A percentile compares a stretch with the other conserved stretches of the same genome.
phyloP scores from a whole-genome alignment of 2,113 vertebrate genomes.

The Notarius lentiginosus region DNA sequence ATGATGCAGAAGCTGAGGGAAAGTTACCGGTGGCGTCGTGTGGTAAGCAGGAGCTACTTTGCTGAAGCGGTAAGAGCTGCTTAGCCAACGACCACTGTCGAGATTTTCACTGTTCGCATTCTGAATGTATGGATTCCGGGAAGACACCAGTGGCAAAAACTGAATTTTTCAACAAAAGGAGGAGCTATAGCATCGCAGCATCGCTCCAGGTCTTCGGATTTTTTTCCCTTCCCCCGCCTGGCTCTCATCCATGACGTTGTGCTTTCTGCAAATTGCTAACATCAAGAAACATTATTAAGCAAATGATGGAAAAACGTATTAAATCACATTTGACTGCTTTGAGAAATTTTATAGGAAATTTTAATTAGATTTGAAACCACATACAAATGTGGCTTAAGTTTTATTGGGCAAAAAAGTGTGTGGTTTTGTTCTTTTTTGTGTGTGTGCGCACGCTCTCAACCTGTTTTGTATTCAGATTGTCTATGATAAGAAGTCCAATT shows the following conservation, averaged over 20 bases:
- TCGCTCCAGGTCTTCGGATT: not conserved
- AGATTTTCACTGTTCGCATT: not conserved
- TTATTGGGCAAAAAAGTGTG: not conserved
- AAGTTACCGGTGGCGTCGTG: not conserved
- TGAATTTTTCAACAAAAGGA: slow-evolving; percentile 3
- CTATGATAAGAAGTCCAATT: not conserved
- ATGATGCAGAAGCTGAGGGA: not conserved
- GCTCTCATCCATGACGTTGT: not conserved
- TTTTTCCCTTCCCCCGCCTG: not conserved
- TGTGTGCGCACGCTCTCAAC: not conserved
- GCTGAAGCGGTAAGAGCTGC: not conserved
- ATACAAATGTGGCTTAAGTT: not conserved
- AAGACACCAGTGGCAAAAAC: not conserved
- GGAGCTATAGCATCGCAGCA: not conserved
- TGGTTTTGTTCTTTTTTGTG: too few species aligned
- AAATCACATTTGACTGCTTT: slow-evolving; percentile 14
- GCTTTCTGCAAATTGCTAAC: slow-evolving; percentile 13
- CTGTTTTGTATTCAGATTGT: not conserved
- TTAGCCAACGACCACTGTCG: not conserved
- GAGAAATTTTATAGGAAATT: slow-evolving; percentile 4
- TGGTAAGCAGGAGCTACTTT: not conserved
- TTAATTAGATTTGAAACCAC: slow-evolving; percentile 17
- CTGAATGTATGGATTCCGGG: not conserved
- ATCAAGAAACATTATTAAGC: not conserved
- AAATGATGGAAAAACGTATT: not conserved